Base-by-base conservation (phyloP, 2,888 invertebrate genomes). In the Caenorhabditis sp. region DNA sequence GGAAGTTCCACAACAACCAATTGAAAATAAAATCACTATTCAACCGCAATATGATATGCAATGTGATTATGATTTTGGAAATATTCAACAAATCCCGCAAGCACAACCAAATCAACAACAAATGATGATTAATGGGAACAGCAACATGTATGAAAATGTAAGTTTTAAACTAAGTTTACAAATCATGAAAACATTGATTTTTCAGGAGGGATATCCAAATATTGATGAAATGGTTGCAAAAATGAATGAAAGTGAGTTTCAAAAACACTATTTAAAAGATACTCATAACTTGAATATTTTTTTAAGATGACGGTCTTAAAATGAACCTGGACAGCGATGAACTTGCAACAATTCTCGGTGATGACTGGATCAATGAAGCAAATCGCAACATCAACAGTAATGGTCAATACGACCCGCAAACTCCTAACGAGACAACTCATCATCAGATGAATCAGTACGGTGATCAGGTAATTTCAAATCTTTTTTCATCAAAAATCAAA, bases 221-320 rank as follows among this genome's bases (percentile, higher is more conserved):
- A n/a, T n/a, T n/a, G n/a, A n/a, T n/a, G n/a, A n/a, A n/a, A n/a
- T n/a, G n/a, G n/a, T n/a, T n/a, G n/a, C n/a, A n/a, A n/a, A n/a
- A n/a, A n/a, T n/a, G n/a, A n/a, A n/a, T n/a, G n/a, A n/a, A n/a
- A n/a, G n/a, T n/a, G n/a, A n/a, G n/a, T n/a, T 43, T 43, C 43
- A 10, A 43, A 43, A 43, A 17, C 10, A 17, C 43, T 17, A 31
- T 31, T 31, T 6, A 6, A 43, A 10, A 10, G 43, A 43, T n/a
- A n/a, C n/a, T n/a, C n/a, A n/a, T n/a, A n/a, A n/a, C n/a, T n/a
- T n/a, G n/a, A n/a, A n/a, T n/a, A n/a, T n/a, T n/a, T n/a, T n/a
- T n/a, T n/a, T n/a, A n/a, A n/a, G n/a, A n/a, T 71, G 65, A 73
- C 24, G 62, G 65, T 24, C 55, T 68, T 2, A 66, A 49, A 59